Percentiles rank a stretch among this genome's conserved stretches.
Evolutionary conservation across 2,113 vertebrate species (phyloP).

Genomic region (Sisor rabdophorus): DNA sequence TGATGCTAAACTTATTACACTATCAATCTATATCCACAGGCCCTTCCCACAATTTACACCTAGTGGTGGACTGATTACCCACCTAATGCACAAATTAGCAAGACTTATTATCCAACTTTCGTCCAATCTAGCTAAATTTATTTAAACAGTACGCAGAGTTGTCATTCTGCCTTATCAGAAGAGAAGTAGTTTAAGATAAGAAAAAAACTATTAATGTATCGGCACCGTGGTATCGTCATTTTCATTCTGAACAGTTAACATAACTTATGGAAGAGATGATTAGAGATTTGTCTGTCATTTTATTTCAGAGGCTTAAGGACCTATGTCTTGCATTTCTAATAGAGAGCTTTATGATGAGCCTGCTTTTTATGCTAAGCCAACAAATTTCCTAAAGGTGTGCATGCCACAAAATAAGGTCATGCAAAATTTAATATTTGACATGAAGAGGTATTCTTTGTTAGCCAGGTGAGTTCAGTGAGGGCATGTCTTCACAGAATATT

Average conservation of each 20-base stretch:
- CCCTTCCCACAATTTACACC: no score
- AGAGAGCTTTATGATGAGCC: constrained; percentile 5
- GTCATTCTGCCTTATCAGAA: no score
- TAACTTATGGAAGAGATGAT: constrained; percentile 27
- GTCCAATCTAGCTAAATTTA: no score
- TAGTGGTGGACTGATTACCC: no score
- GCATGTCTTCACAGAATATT: not conserved
- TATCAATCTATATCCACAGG: no score
- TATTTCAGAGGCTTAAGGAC: constrained; percentile 27
- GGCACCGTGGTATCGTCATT: not conserved
- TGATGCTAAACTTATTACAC: no score
- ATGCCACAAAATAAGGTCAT: constrained; percentile 5
- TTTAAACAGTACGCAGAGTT: no score
- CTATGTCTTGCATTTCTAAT: constrained; percentile 24
- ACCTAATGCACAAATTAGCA: no score
- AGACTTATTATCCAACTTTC: no score
- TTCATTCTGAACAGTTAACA: constrained; percentile 39
- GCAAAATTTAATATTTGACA: not conserved
- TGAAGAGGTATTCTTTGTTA: not conserved
- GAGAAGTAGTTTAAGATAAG: no score
- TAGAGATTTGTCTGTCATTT: constrained; percentile 13
- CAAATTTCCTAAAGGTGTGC: not conserved
- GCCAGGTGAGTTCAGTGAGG: not conserved
- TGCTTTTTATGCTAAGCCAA: not conserved
- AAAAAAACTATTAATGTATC: not conserved